Evolutionary conservation across 2,888 invertebrate genomes (phyloP), one percentile per base, ranked within the genome.

Genomic region (Cremastobaeus sp.): DNA sequence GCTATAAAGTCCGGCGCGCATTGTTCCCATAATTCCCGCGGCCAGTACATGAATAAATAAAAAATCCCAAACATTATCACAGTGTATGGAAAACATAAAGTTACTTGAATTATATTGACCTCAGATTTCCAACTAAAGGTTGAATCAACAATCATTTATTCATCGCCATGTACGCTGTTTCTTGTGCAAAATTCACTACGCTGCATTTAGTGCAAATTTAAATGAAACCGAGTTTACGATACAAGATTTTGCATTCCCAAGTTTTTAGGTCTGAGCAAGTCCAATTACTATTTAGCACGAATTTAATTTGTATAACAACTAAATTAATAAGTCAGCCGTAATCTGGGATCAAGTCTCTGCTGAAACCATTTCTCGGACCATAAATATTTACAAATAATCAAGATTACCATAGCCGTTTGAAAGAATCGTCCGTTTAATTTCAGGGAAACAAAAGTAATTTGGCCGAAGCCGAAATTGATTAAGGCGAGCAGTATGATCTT

Each of bases 121-220:
- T 60, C 59, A 69, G 45, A 59, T 60, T 52, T 52, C 59, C 45
- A 30, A 60, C 59, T 52, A 54, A 69, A 60, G 69, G 69, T 54
- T 69, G 60, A 69, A 69, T 69, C 52, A 69, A 69, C 69, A 11
- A 70, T 70, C 41, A 70, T 70, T 70, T 55, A 70, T 70, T 70
- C 62, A 70, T 20, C 30, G 39, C 32, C 60, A n/a, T 39, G 48
- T 39, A 52, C 55, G 15, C 48, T 55, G 55, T 48, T 28, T 48
- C 48, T 70, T 41, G 54, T 62, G 20, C 32, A 57, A 71, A 62
- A 71, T 64, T 71, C 70, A 71, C 45, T 57, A 50, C 37, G 32
- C 70, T 71, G 70, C 64, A 64, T 71, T 71, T 50, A 57, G 54
- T 71, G n/a, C 64, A 71, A 71, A 71, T 65, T 71, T 64, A 64